phyloP scores from a whole-genome alignment of 1,140 invertebrate genomes.

The Frieseomelitta varia region DNA sequence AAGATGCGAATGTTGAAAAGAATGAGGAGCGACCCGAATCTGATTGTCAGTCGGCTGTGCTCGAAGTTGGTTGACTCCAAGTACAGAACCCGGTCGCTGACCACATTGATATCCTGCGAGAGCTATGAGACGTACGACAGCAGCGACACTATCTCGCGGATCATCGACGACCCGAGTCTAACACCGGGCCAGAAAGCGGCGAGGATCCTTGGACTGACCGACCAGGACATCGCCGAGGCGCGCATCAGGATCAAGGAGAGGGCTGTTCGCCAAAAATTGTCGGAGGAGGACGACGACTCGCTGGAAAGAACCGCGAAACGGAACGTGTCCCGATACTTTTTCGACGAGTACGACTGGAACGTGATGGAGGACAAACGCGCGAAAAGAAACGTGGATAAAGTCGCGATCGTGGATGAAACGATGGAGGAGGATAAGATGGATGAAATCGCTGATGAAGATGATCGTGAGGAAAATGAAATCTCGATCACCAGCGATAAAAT shows the following conservation, averaged over 20 bases:
- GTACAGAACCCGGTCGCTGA: constrained; percentile 51
- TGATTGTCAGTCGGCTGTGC: not conserved
- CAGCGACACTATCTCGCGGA: constrained; percentile 20
- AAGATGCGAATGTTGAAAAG: constrained; percentile 19
- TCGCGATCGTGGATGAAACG: not conserved
- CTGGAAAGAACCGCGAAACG: not conserved
- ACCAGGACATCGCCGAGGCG: constrained; percentile 55
- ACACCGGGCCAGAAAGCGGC: constrained; percentile 63
- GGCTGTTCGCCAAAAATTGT: not conserved
- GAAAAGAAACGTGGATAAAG: not conserved
- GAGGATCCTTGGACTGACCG: constrained; percentile 59
- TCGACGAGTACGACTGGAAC: not conserved
- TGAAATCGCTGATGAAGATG: not conserved
- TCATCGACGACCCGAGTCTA: constrained; percentile 37
- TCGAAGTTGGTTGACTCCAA: constrained; percentile 15
- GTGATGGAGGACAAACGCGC: not conserved
- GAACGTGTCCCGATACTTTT: not conserved
- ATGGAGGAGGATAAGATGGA: not conserved
- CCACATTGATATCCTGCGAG: constrained; percentile 39
- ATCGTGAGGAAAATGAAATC: no score
- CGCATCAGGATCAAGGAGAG: constrained; percentile 41
- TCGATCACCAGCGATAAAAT: not conserved
- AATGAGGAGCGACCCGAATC: constrained; percentile 18
- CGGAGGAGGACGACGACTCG: not conserved
- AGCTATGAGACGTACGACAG: constrained; percentile 48